Percentiles rank a stretch among this genome's conserved stretches.
Conservation (phyloP, 1,140 invertebrate species). For the Habropoda laboriosa region DNA sequence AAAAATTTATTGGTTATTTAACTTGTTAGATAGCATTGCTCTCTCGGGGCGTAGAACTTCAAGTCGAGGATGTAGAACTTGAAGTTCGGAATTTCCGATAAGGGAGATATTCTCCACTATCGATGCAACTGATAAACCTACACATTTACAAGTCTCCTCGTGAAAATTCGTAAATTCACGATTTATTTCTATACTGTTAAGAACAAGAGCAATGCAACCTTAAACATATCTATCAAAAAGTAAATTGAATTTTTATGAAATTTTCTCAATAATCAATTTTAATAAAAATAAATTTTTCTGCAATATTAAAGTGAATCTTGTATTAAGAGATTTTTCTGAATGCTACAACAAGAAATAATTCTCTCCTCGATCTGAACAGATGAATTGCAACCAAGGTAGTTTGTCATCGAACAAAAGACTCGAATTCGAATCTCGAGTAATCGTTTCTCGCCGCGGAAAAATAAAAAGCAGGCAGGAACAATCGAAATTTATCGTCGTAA, state of each 20-base stretch:
- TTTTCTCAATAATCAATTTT: no score
- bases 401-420: background rate
- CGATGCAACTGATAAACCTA: background rate
- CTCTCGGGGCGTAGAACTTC: background rate
- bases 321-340: no score
- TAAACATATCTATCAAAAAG: no score
- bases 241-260: no score
- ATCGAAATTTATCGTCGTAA: slow-evolving; percentile 18
- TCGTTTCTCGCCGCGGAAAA: background rate
- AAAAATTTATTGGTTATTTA: background rate
- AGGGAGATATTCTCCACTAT: background rate
- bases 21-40: background rate
- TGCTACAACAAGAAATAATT: no score
- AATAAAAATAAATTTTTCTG: no score
- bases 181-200: no score
- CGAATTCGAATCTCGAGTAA: background rate
- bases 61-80: background rate
- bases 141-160: background rate
- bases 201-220: no score
- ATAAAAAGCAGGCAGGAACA: background rate
- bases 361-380: background rate
- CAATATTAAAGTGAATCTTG: no score
- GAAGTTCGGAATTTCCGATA: background rate
- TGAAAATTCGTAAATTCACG: no score
- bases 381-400: background rate